Evolutionary conservation across 2,797 vertebrate species (phyloP), one percentile per base, ranked within the genome.

Genomic region (Protonibea diacanthus): DNA sequence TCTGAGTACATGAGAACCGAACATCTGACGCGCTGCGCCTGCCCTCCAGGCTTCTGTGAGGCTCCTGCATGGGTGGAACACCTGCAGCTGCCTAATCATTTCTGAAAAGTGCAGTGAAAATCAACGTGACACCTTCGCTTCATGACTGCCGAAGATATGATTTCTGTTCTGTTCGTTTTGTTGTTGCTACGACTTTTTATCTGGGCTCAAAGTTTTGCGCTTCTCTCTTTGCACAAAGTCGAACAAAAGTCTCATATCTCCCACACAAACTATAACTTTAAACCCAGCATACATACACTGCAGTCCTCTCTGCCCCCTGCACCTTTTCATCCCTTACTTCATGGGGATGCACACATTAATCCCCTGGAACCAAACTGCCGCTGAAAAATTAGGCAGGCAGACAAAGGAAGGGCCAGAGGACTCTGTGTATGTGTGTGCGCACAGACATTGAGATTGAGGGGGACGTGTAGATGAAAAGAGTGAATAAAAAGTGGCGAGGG

Each of bases 361-460:
- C 91, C 91, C 76, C 80, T 76, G 71, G 77, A 91, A 93, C 87
- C 82, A 78, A 91, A 93, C 82, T 69, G 79, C 74, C 48, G 77
- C 83, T 88, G 78, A 77, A 91, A 90, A 94, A 93, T 93, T 91
- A 90, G 88, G 78, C 84, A 73, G 85, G 80, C 91, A 91, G 90
- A 95, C 93, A 95, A 94, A 94, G 87, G 83, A 86, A 83, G 85
- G 90, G 88, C 86, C 83, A 72, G 76, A 59, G 89, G 71, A 84
- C 53, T 84, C 15, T 61, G 56, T 83, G 61, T 83, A 80, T 61
- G 57, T 69, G 74, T 45, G 57, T 6, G 40, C 3, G 45, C 21
- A 0, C 72, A 82, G 82, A 86, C 83, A 83, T 89, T 82, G 75
- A 76, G 75, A 81, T 79, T 65, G 88, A 84, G 56, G 71, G 84